These are phyloP conservation scores for Cremastobaeus sp. DNA, from an alignment of 2,888 invertebrate genomes.

Conservation along the genomic window DNA sequence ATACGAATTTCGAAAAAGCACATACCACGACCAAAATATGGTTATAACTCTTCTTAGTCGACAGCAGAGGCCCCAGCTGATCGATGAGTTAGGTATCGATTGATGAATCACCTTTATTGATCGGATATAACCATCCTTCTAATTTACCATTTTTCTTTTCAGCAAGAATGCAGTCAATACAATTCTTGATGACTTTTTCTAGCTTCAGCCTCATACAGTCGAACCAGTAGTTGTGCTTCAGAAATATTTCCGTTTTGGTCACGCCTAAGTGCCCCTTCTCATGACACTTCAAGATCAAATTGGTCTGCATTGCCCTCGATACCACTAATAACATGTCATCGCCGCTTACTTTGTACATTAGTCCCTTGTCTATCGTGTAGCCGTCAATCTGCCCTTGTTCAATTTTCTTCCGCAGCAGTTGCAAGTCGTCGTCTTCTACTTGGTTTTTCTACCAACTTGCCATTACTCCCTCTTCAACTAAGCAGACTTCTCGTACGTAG, in stretches of 20 bases:
- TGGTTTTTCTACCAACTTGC: neutral
- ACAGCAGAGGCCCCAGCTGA: neutral
- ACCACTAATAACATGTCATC: neutral
- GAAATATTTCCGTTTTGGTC: neutral
- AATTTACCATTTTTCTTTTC: neutral
- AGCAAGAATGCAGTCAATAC: conserved; percentile 8
- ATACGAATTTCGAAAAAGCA: neutral
- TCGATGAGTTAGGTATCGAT: neutral
- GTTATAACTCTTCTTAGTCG: neutral
- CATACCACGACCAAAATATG: neutral
- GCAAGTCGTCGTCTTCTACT: neutral
- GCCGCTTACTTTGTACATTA: too few species aligned
- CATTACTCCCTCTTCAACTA: neutral
- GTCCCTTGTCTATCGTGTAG: conserved; percentile 25
- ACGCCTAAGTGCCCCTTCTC: conserved; percentile 39
- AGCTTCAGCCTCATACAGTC: conserved; percentile 20
- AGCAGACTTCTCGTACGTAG: neutral
- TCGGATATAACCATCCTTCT: neutral
- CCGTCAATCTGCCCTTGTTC: conserved; percentile 16
- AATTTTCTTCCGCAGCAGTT: neutral
- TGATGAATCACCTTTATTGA: neutral
- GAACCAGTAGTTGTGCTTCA: conserved; percentile 28
- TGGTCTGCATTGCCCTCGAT: conserved; percentile 2
- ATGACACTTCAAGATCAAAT: conserved; percentile 22
- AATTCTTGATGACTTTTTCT: neutral